Conservation (phyloP, 1,140 invertebrate species). For the Triops cancriformis region DNA sequence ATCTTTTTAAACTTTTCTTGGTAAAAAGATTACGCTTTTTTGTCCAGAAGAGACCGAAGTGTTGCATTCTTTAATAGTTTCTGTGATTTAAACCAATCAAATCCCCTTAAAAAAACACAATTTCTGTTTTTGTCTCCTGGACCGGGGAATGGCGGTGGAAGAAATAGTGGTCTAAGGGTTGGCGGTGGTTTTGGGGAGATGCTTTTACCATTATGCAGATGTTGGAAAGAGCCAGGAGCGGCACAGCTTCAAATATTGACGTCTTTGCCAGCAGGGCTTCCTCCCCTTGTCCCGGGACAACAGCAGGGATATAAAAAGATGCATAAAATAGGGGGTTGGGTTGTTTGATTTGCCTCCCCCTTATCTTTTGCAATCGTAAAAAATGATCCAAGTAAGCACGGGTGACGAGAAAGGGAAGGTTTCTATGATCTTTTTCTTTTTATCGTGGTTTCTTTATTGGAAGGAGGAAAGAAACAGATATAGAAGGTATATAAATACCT, state of each 20-base stretch:
- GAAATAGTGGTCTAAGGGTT: background rate
- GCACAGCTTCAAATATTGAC: slow-evolving; percentile 6
- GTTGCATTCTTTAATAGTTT: too few species aligned
- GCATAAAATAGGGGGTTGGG: background rate
- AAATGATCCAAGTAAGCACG: background rate
- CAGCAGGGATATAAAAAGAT: background rate
- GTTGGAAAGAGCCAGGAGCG: background rate
- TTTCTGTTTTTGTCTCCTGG: too few species aligned
- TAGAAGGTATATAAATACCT: background rate
- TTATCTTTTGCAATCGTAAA: background rate
- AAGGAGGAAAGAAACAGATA: background rate
- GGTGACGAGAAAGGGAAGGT: slow-evolving; percentile 9
- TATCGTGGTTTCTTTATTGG: slow-evolving; percentile 3
- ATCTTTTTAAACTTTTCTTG: too few species aligned
- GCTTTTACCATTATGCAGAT: slow-evolving; percentile 1
- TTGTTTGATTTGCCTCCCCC: background rate
- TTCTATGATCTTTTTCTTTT: slow-evolving; percentile 8
- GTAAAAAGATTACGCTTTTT: too few species aligned
- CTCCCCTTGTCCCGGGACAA: background rate
- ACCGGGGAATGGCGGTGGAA: background rate
- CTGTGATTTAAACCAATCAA: too few species aligned
- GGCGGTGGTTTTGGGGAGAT: background rate
- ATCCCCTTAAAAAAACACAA: too few species aligned
- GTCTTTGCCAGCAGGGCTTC: background rate
- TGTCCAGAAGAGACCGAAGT: too few species aligned